phyloP scores from a whole-genome alignment of 1,140 invertebrate genomes.

The Rhyacophila brunnea region DNA sequence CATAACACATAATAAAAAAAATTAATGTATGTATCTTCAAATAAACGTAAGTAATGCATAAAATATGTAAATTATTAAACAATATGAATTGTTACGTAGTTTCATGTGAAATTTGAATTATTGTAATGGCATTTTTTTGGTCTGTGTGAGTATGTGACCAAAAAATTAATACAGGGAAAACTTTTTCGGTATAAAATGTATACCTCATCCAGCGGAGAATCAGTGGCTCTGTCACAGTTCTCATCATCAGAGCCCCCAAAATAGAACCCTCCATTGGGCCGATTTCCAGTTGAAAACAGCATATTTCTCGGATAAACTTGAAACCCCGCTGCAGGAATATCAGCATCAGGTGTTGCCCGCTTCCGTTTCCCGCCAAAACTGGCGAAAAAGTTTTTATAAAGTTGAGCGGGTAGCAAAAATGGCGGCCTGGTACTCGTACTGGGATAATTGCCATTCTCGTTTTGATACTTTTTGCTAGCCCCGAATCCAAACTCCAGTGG shows the following conservation, averaged over 20 bases:
- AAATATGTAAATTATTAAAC: no score
- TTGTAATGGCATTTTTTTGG: no score
- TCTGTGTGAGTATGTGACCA: no score
- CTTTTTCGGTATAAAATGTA: conserved; percentile 14
- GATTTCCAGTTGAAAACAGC: conserved; percentile 42
- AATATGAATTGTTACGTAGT: no score
- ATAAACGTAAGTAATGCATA: no score
- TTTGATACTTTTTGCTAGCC: conserved; percentile 46
- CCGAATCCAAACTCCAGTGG: conserved; percentile 50
- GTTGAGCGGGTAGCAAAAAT: conserved; percentile 69
- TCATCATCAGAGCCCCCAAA: conserved; percentile 51
- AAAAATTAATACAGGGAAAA: no score
- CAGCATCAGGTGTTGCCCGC: conserved; percentile 43
- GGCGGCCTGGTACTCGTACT: conserved; percentile 39
- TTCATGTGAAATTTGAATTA: no score
- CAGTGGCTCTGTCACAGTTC: conserved; percentile 44
- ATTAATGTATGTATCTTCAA: no score
- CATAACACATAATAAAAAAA: no score
- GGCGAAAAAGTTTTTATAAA: conserved; percentile 75
- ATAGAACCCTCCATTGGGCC: conserved; percentile 41
- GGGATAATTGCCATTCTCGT: conserved; percentile 38
- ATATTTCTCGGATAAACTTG: conserved; percentile 53
- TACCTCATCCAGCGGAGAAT: conserved; percentile 52
- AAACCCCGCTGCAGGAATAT: conserved; percentile 42
- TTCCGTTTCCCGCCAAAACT: conserved; percentile 55